Evolutionary conservation across 2,888 invertebrate genomes (phyloP), one percentile per base, ranked within the genome.

Genomic region (Scotopteryx bipunctaria): DNA sequence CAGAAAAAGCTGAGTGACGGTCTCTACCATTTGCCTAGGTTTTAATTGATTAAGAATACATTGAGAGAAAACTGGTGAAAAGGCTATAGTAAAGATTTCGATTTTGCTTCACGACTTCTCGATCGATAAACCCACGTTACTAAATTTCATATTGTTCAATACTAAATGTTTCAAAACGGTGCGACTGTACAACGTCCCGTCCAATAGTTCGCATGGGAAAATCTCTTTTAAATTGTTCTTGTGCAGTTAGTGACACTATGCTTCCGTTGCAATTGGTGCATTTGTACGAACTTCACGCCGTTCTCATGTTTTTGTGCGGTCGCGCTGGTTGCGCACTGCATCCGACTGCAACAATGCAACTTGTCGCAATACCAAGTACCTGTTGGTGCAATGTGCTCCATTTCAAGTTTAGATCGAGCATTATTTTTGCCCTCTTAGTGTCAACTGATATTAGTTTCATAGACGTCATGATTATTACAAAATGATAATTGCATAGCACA

Each of bases 261-360:
- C 29, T 37, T 43, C 43, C 43, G 49, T 6, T 9, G 43, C 43
- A 43, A 50, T 23, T 4, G 29, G 27, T 25, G 19, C 40, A 36
- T 45, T 48, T 48, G 35, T 48, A 44, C 21, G 33, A 33, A 16
- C 27, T 13, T 15, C 19, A 19, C 21, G 15, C 19, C 8, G 53
- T 57, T 57, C 56, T 40, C 59, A 55, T 16, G 58, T 61, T 61
- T 55, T 61, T 64, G 51, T 51, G 32, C 11, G 19, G 33, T 57
- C 55, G 52, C 52, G 45, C 38, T 19, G 44, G n/a, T 40, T 23
- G 29, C 51, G 9, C 27, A 37, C 46, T 53, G 56, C 53, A 50
- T 45, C 55, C 55, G 58, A 57, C 35, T 43, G 53, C 51, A 52
- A 46, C 51, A 32, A 49, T 52, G 51, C 27, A 21, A 31, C 17